Base-by-base conservation (phyloP, 2,888 invertebrate species). In the Podotricha telesiphe region DNA sequence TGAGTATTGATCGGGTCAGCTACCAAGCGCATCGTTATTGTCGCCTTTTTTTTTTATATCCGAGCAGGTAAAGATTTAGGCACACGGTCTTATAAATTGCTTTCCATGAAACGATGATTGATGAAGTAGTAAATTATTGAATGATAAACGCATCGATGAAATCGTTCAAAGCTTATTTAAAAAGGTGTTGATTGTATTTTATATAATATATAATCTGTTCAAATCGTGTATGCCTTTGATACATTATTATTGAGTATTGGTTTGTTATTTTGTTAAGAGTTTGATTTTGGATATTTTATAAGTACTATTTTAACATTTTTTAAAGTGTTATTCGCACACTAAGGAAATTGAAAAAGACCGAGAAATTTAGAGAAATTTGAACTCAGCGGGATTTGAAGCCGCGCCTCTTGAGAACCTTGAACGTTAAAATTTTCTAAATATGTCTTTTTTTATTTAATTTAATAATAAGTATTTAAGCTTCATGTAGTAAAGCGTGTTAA, bases 1-100 rank as follows among this genome's bases (percentile, higher is more conserved):
- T 89, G 88, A 93, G 90, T n/a, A 89, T 83, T n/a, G n/a, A 85
- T 92, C 86, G 82, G 81, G 84, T 84, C 82, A 86, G 82, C 86
- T 84, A 86, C 83, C 85, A 84, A 81, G 81, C 84, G 81, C 84
- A 85, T 85, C 80, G 79, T 85, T 85, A 87, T 87, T 89, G 88
- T 88, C 86, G 86, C 83, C 82, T 88, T 91, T 92, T 89, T 91
- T 92, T 89, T 90, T 89, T 74, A 79, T 78, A 79, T 74, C 58
- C 68, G 40, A 79, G 77, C 91, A 91, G 91, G 91, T 91, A 91
- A 83, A 83, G 79, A 80, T 78, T 80, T 70, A 76, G 80, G 79
- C 88, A 84, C 86, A 84, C 84, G 86, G 85, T 76, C 75, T 73
- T 75, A 82, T 82, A 84, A 84, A 88, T 88, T 87, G 85, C 82